Conservation (phyloP, 1,140 invertebrate species). For the Atta cephalotes region DNA sequence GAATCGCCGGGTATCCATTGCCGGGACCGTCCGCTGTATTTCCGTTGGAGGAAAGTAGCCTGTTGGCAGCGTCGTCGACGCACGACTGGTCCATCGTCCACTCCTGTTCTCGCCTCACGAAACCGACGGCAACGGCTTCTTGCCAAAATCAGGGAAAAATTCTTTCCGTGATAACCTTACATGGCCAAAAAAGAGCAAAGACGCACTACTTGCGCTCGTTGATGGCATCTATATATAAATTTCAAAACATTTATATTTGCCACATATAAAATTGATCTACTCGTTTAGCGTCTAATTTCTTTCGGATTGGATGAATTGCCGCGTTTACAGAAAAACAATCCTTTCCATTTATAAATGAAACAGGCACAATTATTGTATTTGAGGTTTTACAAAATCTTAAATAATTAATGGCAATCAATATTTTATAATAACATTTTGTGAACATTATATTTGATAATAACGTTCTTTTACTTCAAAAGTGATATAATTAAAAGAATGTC, state of each 20-base stretch:
- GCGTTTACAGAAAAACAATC: neutral
- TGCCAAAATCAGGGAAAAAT: constrained; percentile 64
- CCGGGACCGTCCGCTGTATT: constrained; percentile 58
- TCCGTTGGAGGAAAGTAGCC: constrained; percentile 56
- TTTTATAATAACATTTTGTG: neutral
- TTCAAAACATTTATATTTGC: neutral
- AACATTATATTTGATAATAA: neutral
- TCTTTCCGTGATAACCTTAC: constrained; percentile 33
- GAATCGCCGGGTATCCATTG: constrained; percentile 66
- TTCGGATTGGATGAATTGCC: neutral
- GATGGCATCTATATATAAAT: neutral
- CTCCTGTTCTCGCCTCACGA: constrained; percentile 52
- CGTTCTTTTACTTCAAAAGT: neutral
- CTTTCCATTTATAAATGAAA: neutral
- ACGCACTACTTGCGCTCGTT: neutral
- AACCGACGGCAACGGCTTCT: constrained; percentile 53
- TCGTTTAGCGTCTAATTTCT: constrained; percentile 19
- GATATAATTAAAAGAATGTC: too few relatives aligned
- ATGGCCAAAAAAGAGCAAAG: neutral
- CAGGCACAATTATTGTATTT: neutral
- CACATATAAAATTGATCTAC: constrained; percentile 27
- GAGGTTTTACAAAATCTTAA: neutral
- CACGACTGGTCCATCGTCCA: constrained; percentile 59
- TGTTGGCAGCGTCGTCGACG: constrained; percentile 65
- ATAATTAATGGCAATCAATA: neutral